Base-by-base conservation (phyloP, 2,797 vertebrate genomes). In the Craterocephalus amniculus region DNA sequence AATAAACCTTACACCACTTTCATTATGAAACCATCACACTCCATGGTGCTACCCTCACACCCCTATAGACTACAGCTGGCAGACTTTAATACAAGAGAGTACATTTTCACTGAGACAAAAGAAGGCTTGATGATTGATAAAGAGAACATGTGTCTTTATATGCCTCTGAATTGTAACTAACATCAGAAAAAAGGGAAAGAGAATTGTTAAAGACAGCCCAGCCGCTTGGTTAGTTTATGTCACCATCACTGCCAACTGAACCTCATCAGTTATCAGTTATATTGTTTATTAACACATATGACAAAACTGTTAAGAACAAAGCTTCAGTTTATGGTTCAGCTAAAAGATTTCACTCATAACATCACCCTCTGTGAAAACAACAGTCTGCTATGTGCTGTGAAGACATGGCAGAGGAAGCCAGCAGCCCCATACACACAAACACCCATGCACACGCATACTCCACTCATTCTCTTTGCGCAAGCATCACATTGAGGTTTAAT, bases 401-500 rank as follows among this genome's bases (percentile, higher is more conserved):
- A 83, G 55, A 81, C 62, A 80, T 66, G 38, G 57, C 48, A 72
- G 63, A 76, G 82, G 66, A 61, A 77, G 79, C 81, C 73, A 82
- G 73, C 68, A 73, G 38, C 59, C 55, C 27, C 70, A n/a, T 73
- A 29, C 45, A 34, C 35, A 67, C 57, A 64, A 58, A 58, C 54
- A 69, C 40, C 43, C 67, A 66, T 13, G 52, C 49, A 76, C 63
- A 69, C 58, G 63, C 62, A 70, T 26, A 54, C 66, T 58, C 54
- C 0, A 55, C 70, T 74, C 65, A 66, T 70, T 67, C 65, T 65
- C 67, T 81, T 55, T 67, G 67, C 63, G 31, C 67, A 69, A 76
- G 87, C 79, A 76, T 67, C 80, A 80, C 79, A 80, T 64, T 83
- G 84, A 88, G 83, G 80, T 83, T 78, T 89, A 88, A 92, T 93